phyloP scores from a whole-genome alignment of 2,797 vertebrate species.

The Tamandua tetradactyla region DNA sequence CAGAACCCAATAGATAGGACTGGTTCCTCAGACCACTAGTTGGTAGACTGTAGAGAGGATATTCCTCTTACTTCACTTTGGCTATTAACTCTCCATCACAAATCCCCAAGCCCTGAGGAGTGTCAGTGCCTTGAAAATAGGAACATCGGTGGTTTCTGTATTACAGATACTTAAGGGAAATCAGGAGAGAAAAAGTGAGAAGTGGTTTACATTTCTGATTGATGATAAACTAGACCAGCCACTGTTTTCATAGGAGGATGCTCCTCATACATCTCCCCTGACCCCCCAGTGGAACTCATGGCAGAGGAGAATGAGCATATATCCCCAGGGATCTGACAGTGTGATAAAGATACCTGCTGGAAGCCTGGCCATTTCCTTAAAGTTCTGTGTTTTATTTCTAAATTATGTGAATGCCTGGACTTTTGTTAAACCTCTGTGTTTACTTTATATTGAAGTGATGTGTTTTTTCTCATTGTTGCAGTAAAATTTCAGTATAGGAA shows the following conservation, averaged over 20 bases:
- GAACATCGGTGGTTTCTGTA: not conserved
- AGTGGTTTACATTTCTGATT: not conserved
- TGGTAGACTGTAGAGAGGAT: not conserved
- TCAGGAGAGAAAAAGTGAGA: not conserved
- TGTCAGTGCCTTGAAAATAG: not conserved
- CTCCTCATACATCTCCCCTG: rapidly evolving
- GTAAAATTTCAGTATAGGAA: not conserved
- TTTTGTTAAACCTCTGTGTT: not conserved
- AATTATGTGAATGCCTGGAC: not conserved
- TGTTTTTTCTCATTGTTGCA: not conserved
- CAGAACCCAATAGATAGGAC: not conserved
- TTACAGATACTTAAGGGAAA: not conserved
- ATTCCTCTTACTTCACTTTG: not conserved
- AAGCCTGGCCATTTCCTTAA: not conserved
- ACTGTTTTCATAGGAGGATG: not conserved
- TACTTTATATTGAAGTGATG: not conserved
- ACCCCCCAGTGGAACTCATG: no score
- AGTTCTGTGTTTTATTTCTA: not conserved
- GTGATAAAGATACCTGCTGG: not conserved
- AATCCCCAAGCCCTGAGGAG: not conserved
- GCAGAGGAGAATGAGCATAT: not conserved
- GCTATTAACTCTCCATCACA: not conserved
- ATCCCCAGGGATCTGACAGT: not conserved
- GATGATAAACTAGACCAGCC: rapidly evolving
- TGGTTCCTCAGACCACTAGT: not conserved